Evolutionary conservation across 1,140 invertebrate genomes (phyloP).

Genomic region (Drosophila rufa): DNA sequence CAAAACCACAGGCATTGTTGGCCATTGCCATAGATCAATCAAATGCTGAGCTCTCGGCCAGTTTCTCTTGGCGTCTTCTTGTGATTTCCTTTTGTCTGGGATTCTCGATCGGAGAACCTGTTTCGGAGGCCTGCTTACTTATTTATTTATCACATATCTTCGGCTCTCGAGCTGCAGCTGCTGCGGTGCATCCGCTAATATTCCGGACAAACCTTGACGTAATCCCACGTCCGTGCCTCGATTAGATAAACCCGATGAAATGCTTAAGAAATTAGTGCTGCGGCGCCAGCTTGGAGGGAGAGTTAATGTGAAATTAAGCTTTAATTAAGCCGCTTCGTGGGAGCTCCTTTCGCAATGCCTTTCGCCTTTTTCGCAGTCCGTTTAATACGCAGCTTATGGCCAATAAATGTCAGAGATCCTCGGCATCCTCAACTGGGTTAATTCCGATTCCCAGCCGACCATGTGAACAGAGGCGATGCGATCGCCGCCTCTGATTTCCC

Average conservation of each 20-base stretch:
- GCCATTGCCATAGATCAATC: conserved; percentile 81
- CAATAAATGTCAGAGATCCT: conserved; percentile 74
- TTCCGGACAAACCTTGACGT: conserved; percentile 71
- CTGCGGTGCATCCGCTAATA: conserved; percentile 65
- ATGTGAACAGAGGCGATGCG: conserved; percentile 36
- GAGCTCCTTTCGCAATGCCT: conserved; percentile 69
- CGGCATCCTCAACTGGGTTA: conserved; percentile 64
- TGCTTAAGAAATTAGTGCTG: conserved; percentile 63
- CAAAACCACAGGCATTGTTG: conserved; percentile 65
- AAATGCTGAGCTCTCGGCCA: conserved; percentile 60
- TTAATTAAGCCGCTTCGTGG: conserved; percentile 64
- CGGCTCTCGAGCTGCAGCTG: conserved; percentile 3
- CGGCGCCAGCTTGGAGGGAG: conserved; percentile 45
- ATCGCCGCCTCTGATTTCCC: conserved; percentile 40
- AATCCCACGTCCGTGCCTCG: conserved; percentile 61
- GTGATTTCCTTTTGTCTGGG: conserved; percentile 67
- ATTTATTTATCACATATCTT: conserved; percentile 81
- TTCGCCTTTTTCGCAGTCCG: conserved; percentile 64
- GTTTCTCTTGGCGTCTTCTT: conserved; percentile 51
- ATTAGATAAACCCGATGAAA: conserved; percentile 75
- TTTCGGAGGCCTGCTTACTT: conserved; percentile 61
- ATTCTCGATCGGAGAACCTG: conserved; percentile 72
- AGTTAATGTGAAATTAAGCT: conserved; percentile 62
- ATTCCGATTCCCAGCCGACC: conserved; percentile 28
- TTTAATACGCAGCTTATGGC: conserved; percentile 81